Evolutionary conservation across 1,140 invertebrate species (phyloP), one percentile per base, ranked within the genome.

Genomic region (Vollenhovia emeryi): DNA sequence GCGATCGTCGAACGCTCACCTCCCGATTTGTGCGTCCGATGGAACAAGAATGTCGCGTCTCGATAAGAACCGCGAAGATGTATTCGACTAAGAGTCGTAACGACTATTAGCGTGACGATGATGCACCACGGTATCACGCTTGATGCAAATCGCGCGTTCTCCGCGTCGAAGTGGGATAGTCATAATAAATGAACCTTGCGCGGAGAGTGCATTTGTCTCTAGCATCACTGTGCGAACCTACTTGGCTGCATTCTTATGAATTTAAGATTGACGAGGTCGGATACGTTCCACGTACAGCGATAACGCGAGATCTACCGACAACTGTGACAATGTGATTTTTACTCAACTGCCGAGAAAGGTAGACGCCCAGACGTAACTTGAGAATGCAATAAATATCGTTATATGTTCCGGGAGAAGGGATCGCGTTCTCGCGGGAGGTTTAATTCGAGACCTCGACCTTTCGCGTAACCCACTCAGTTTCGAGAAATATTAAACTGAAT

Each of bases 141-240:
- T 57, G 18, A 82, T 45, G 66, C 64, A 71, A 82, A 73, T 82
- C 62, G 21, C 45, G 15, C 21, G 60, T 33, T 36, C 30, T 55
- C 5, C 15, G 13, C 43, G 7, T 18, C 62, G 6, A 21, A 43
- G n/a, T 13, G 21, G 13, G 1, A 24, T 64, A 62, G 21, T 66
- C 48, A 11, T 71, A 40, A 68, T n/a, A 27, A 80, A 52, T 40
- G 5, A 50, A 43, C 7, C 30, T 50, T 66, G 30, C 4, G 30
- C 75, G 7, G 21, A 9, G n/a, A 66, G 36, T 15, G 40, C 33
- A n/a, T 57, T 40, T 3, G n/a, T 50, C 13, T 24, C 33, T 24
- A 8, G 15, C 21, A 40, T 59, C 7, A 60, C 45, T 3, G 40
- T 21, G 27, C 15, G 6, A 43, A 43, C 4, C 13, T 21, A 9